Evolutionary conservation across 2,113 vertebrate genomes (phyloP), one percentile per base, ranked within the genome.

Genomic region (Ahaetulla prasina): DNA sequence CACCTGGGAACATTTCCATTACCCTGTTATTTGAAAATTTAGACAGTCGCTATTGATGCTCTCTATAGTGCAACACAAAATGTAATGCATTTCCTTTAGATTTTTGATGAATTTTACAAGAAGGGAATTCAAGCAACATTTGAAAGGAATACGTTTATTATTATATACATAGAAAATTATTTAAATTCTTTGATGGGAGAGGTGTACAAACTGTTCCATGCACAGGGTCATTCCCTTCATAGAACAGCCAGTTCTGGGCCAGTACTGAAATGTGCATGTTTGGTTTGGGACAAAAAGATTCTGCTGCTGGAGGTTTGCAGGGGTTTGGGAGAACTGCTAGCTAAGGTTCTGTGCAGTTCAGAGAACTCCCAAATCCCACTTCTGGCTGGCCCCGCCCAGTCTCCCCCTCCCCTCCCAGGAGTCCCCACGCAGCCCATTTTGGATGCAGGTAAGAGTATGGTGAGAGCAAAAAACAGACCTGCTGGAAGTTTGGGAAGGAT

Each of bases 1-100:
- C 85, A 87, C 55, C 91, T 91, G 91, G 85, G 91, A 68, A 91
- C 85, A 52, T 30, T 88, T 87, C 54, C 63, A 45, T 30, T 91
- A 88, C 18, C 84, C 85, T 50, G 90, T 91, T 87, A 39, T 91
- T 50, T 91, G 90, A 63, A 45, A 91, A 43, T 50, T 91, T 35
- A 91, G 50, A 45, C 39, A 54, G 35, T 10, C 55, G 25, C 74
- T 55, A 25, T 53, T 91, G 50, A 20, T 52, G 43, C 18, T 74
- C 52, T 43, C 50, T 1, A 30, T 6, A 52, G 47, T 14, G 63
- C 45, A 68, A 68, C 57, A 50, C 47, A 91, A 57, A 68, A 87
- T 27, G 30, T 49, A 63, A 39, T 12, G 8, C 16, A 39, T 91
- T 50, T 52, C 47, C 27, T 57, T 20, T 85, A 57, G 47, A 55